A percentile compares a stretch with the other conserved stretches of the same genome.
These are phyloP conservation scores for Griposia aprilina DNA, from an alignment of 2,888 invertebrate genomes.

Conservation along the genomic window DNA sequence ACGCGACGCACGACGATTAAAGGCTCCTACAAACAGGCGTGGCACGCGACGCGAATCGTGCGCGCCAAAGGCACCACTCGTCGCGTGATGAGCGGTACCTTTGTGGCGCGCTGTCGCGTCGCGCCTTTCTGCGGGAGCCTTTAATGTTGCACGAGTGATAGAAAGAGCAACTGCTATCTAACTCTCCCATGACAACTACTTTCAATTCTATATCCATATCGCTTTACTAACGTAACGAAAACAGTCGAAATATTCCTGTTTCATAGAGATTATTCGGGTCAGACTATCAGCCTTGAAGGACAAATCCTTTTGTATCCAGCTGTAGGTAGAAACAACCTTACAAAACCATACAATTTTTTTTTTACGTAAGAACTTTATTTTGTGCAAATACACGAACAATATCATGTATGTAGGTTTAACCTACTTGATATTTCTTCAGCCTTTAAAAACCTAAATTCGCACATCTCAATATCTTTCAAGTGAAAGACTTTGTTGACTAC, in stretches of 20 bases:
- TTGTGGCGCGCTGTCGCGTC: too few species aligned
- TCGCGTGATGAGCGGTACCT: too few species aligned
- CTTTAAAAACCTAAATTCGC: not conserved
- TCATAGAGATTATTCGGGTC: slow-evolving; percentile 37
- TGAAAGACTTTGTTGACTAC: not conserved
- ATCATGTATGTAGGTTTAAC: not conserved
- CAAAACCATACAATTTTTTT: slow-evolving; percentile 18
- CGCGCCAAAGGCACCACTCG: too few species aligned
- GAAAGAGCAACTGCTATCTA: not conserved
- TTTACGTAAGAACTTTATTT: not conserved
- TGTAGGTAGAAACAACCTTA: not conserved
- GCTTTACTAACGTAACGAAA: slow-evolving; percentile 9
- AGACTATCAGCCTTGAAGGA: slow-evolving; percentile 6
- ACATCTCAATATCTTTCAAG: not conserved
- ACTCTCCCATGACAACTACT: slow-evolving; percentile 32
- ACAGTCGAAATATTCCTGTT: slow-evolving; percentile 3
- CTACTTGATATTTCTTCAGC: not conserved
- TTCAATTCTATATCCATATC: slow-evolving; percentile 10
- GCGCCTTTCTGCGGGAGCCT: too few species aligned
- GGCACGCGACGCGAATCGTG: too few species aligned
- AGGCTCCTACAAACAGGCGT: too few species aligned
- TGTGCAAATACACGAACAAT: not conserved
- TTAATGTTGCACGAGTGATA: not conserved
- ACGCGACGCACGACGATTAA: too few species aligned
- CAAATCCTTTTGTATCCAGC: slow-evolving; percentile 27